Evolutionary conservation across 2,888 invertebrate species (phyloP).

Genomic region (Pogonocherus hispidulus): DNA sequence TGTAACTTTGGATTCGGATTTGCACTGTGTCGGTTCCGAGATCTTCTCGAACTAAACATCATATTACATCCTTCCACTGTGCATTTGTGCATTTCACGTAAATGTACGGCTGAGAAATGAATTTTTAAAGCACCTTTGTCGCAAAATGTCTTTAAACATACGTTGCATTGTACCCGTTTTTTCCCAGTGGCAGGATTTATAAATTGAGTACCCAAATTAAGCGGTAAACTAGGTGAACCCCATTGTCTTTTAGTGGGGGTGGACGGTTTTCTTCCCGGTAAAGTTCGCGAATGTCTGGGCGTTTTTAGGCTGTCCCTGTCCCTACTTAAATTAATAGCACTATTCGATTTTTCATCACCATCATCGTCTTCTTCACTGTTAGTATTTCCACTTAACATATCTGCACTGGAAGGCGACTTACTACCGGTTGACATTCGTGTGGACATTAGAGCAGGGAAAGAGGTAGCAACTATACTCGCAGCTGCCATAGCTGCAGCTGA

Average conservation of each 20-base stretch:
- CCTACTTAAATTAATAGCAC: conserved; percentile 77
- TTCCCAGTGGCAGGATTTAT: conserved; percentile 95
- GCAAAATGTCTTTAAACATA: conserved; percentile 98
- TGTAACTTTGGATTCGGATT: conserved; percentile 99
- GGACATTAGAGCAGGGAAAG: conserved; percentile 74
- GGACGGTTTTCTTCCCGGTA: conserved; percentile 75
- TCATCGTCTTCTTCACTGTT: conserved; percentile 73
- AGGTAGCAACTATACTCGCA: conserved; percentile 75
- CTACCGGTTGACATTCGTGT: conserved; percentile 70
- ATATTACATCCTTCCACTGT: conserved; percentile 99
- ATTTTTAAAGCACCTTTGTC: conserved; percentile 99
- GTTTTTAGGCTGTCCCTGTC: conserved; percentile 70
- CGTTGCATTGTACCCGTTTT: conserved; percentile 97
- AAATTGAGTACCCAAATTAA: conserved; percentile 89
- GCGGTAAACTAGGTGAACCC: conserved; percentile 82
- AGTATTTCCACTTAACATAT: conserved; percentile 65
- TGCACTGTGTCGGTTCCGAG: conserved; percentile 96
- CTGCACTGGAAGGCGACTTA: conserved; percentile 68
- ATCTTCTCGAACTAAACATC: conserved; percentile 98
- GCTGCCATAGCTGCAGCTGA: conserved; percentile 77
- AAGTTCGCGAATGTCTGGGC: conserved; percentile 63
- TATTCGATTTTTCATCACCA: conserved; percentile 74
- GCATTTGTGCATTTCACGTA: conserved; percentile 99
- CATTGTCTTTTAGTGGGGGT: conserved; percentile 85
- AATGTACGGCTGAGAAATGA: conserved; percentile 98